These are phyloP conservation scores for Artibeus lituratus DNA, from an alignment of 2,797 vertebrate species.

Conservation along the genomic window DNA sequence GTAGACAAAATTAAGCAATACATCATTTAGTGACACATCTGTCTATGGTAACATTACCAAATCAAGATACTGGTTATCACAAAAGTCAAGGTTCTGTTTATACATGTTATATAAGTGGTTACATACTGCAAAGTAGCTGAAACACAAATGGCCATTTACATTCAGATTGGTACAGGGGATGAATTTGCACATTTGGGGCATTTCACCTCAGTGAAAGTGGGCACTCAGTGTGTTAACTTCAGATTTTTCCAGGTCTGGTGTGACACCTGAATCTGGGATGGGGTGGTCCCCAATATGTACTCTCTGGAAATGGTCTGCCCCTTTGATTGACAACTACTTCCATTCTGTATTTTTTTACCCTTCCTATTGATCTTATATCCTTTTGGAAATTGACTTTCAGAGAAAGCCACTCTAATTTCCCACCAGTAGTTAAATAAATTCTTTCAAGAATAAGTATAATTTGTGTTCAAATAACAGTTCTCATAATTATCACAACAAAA, in stretches of 20 bases:
- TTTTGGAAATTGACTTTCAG: neutral
- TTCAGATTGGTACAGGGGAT: neutral
- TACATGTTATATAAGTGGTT: neutral
- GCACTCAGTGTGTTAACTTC: neutral
- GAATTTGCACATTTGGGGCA: neutral
- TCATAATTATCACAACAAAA: neutral
- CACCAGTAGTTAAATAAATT: neutral
- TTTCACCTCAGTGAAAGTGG: neutral
- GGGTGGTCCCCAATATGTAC: neutral
- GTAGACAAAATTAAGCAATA: neutral
- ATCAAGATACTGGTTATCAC: neutral
- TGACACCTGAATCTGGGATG: neutral
- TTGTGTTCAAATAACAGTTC: conserved; percentile 22
- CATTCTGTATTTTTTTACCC: neutral
- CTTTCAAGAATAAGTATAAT: neutral
- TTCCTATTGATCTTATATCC: neutral
- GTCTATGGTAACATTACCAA: neutral
- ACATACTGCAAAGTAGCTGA: neutral
- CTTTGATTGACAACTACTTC: conserved; percentile 3
- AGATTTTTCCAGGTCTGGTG: neutral
- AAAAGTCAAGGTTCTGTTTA: neutral
- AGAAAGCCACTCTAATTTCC: neutral
- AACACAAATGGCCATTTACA: neutral
- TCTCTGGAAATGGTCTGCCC: neutral
- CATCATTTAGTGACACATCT: neutral